Evolutionary conservation across 1,140 invertebrate genomes (phyloP).

Genomic region (Brachionus paranguensis): DNA sequence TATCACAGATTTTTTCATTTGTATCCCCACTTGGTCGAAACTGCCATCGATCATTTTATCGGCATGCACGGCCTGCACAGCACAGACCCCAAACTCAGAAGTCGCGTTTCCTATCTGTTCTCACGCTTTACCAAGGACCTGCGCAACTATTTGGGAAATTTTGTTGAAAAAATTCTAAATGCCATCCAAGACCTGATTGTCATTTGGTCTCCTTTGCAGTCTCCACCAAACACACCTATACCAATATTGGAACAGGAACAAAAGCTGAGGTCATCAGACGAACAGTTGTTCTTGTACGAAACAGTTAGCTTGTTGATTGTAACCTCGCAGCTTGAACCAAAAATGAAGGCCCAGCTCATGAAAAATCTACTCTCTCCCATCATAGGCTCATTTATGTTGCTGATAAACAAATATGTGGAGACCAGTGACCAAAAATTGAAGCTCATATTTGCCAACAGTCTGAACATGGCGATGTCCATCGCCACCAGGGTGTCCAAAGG

Average conservation of each 20-base stretch:
- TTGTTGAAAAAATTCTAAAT: slow-evolving; percentile 58
- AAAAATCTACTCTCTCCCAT: slow-evolving; percentile 55
- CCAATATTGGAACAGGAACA: slow-evolving; percentile 47
- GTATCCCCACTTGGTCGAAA: slow-evolving; percentile 20
- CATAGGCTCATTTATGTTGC: slow-evolving; percentile 52
- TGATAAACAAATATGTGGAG: slow-evolving; percentile 48
- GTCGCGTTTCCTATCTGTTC: slow-evolving; percentile 59
- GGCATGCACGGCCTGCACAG: slow-evolving; percentile 59
- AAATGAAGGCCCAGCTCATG: slow-evolving; percentile 53
- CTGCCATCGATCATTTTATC: slow-evolving; percentile 54
- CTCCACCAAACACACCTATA: slow-evolving; percentile 47
- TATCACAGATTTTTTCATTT: slow-evolving; percentile 39
- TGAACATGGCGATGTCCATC: slow-evolving; percentile 59
- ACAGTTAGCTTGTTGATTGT: slow-evolving; percentile 60
- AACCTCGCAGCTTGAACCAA: slow-evolving; percentile 52
- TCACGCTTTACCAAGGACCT: slow-evolving; percentile 59
- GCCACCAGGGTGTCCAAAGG: slow-evolving; percentile 61
- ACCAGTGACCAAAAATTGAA: slow-evolving; percentile 51
- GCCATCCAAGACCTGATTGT: slow-evolving; percentile 58
- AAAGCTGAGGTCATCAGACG: slow-evolving; percentile 55
- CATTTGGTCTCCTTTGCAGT: slow-evolving; percentile 43
- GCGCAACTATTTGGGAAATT: slow-evolving; percentile 50
- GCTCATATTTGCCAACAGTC: slow-evolving; percentile 52
- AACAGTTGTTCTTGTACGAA: slow-evolving; percentile 62
- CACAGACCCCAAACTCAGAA: slow-evolving; percentile 55